Percentiles rank a stretch among this genome's conserved stretches.
Conservation (phyloP, 2,797 vertebrate species). For the Parotocinclus haroldoi region DNA sequence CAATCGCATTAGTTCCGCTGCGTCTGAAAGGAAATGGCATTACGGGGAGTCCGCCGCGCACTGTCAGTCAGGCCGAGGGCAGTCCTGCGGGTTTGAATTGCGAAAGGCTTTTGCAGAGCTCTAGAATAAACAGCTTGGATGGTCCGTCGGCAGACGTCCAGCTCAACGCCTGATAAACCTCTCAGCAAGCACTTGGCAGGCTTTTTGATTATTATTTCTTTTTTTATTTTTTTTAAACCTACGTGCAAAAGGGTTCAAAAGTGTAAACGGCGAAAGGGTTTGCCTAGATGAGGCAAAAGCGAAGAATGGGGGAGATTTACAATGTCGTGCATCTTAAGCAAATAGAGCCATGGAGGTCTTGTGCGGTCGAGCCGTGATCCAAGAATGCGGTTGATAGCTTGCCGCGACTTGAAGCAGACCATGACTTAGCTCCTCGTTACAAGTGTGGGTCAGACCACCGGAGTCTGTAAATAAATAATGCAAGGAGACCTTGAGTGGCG, state of each 20-base stretch:
- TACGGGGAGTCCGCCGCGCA: not conserved
- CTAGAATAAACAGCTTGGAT: too few relatives aligned
- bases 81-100: conserved; percentile 18
- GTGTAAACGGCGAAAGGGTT: conserved; percentile 48
- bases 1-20: conserved; percentile 5
- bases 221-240: too few relatives aligned
- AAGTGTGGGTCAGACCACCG: conserved; percentile 67
- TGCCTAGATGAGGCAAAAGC: conserved; percentile 52
- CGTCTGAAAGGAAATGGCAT: conserved; percentile 1
- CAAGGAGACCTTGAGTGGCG: conserved; percentile 61
- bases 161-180: conserved; percentile 16
- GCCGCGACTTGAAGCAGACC: conserved; percentile 67
- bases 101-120: conserved; percentile 24
- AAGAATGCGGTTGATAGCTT: conserved; percentile 59
- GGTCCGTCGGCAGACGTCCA: not conserved
- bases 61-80: not conserved
- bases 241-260: too few relatives aligned
- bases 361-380: conserved; percentile 69
- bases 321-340: conserved; percentile 62
- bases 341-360: conserved; percentile 60
- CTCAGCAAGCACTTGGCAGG: conserved; percentile 10
- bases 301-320: conserved; percentile 63
- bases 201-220: too few relatives aligned
- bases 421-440: conserved; percentile 70
- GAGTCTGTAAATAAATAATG: conserved; percentile 71